phyloP scores from a whole-genome alignment of 2,113 vertebrate genomes.

The Coregonus clupeaformis region DNA sequence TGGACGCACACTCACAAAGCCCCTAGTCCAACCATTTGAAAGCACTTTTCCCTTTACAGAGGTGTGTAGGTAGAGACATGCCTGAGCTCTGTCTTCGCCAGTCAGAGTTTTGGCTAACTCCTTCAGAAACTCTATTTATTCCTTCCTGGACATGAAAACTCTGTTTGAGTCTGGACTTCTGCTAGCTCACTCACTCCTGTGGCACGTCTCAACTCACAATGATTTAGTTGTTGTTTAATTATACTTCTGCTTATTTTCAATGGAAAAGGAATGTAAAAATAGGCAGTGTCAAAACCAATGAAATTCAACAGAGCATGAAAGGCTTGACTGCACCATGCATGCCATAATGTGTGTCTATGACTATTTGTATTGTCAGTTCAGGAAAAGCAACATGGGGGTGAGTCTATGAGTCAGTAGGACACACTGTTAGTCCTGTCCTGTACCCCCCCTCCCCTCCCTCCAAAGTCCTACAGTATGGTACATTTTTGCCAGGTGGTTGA shows the following conservation, averaged over 20 bases:
- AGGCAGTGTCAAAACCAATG: conserved; percentile 37
- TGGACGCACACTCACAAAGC: conserved; percentile 1
- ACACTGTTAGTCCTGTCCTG: background rate
- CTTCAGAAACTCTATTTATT: conserved; percentile 35
- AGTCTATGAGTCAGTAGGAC: background rate
- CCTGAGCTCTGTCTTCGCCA: background rate
- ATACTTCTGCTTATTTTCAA: conserved; percentile 30
- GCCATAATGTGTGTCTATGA: background rate
- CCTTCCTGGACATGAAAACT: background rate
- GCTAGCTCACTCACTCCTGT: conserved; percentile 25
- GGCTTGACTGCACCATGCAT: conserved; percentile 7
- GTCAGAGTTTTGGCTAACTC: conserved; percentile 9
- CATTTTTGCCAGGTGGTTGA: conserved; percentile 15
- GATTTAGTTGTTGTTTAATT: conserved; percentile 23
- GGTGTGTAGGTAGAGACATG: conserved; percentile 22
- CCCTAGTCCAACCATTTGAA: background rate
- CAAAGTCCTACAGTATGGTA: conserved; percentile 1
- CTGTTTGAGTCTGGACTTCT: conserved; percentile 20
- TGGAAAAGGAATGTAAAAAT: conserved; percentile 44
- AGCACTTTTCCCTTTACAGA: too few relatives aligned
- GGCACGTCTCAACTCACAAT: conserved; percentile 18
- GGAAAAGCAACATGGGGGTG: background rate
- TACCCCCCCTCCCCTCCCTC: too few relatives aligned
- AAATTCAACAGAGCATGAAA: conserved; percentile 47
- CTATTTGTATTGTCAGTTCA: background rate